Conservation (phyloP, 2,888 invertebrate genomes). For the Silvanus unidentatus region DNA sequence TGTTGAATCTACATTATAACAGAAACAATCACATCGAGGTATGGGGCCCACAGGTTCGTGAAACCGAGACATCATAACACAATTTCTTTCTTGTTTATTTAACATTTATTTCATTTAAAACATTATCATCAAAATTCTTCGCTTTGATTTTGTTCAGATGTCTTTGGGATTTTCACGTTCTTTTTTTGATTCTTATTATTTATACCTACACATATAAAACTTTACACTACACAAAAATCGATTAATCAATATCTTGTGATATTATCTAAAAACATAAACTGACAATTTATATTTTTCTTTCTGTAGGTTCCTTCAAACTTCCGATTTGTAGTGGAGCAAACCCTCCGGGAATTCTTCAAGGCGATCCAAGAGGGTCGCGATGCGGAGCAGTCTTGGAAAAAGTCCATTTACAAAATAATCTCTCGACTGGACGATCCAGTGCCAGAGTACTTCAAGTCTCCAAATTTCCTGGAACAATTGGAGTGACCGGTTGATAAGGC, state of each 20-base stretch:
- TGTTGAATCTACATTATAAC: conserved; percentile 98
- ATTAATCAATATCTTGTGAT: too few relatives aligned
- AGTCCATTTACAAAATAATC: conserved; percentile 99
- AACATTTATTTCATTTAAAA: background rate
- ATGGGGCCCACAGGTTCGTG: conserved; percentile 63
- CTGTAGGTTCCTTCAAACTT: conserved; percentile 94
- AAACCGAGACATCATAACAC: conserved; percentile 36
- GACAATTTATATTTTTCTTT: background rate
- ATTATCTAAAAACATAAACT: too few relatives aligned
- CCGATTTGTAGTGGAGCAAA: conserved; percentile 95
- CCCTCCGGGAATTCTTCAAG: conserved; percentile 97
- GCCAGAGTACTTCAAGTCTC: conserved; percentile 99
- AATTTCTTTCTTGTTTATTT: conserved; percentile 7
- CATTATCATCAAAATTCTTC: conserved; percentile 5
- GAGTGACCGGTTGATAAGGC: conserved; percentile 59
- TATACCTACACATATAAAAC: conserved; percentile 4
- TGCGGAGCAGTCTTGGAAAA: conserved; percentile 99
- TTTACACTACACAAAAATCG: background rate
- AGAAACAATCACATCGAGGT: conserved; percentile 95
- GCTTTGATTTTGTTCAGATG: conserved; percentile 14
- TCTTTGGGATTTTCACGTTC: conserved; percentile 25
- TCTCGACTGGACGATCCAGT: conserved; percentile 97
- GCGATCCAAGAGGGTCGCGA: conserved; percentile 96
- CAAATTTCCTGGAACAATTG: conserved; percentile 97
- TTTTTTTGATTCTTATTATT: conserved; percentile 13